Evolutionary conservation across 2,797 vertebrate species (phyloP).

Genomic region (Percopsis omiscomaycus): DNA sequence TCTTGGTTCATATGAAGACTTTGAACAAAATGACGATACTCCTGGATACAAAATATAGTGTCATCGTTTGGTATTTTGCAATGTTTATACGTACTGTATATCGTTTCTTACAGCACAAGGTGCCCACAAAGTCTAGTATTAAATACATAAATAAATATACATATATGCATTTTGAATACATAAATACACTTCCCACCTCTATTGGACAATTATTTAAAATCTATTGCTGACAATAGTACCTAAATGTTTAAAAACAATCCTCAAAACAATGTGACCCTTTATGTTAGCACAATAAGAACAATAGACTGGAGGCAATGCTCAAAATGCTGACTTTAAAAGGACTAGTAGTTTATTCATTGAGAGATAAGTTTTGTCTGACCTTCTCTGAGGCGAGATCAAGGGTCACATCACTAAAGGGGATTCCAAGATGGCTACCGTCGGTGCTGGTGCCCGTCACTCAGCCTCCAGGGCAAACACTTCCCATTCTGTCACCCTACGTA

Average conservation of each 20-base stretch:
- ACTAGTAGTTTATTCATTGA: slow-evolving; percentile 68
- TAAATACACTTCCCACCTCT: too few species aligned
- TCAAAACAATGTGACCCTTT: slow-evolving; percentile 23
- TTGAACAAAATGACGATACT: too few species aligned
- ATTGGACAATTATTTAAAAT: too few species aligned
- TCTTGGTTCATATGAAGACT: not conserved
- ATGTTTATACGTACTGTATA: too few species aligned
- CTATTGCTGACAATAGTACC: too few species aligned
- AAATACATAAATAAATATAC: too few species aligned
- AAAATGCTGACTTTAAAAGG: slow-evolving; percentile 51
- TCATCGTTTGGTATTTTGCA: too few species aligned
- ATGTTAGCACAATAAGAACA: slow-evolving; percentile 10
- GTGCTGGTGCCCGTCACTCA: slow-evolving; percentile 44
- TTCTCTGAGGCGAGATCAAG: slow-evolving; percentile 65
- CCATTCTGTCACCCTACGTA: slow-evolving; percentile 62
- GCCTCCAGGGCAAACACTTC: slow-evolving; percentile 65
- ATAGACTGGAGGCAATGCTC: slow-evolving; percentile 28
- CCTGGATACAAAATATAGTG: too few species aligned
- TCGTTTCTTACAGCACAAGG: too few species aligned
- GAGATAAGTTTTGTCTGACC: slow-evolving; percentile 74
- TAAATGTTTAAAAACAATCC: not conserved
- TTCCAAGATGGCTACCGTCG: slow-evolving; percentile 57
- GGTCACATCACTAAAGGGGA: slow-evolving; percentile 67
- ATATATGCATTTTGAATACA: too few species aligned
- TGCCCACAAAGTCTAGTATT: too few species aligned